A percentile compares a stretch with the other conserved stretches of the same genome.
phyloP scores from a whole-genome alignment of 2,888 invertebrate genomes.

The Achlya flavicornis region DNA sequence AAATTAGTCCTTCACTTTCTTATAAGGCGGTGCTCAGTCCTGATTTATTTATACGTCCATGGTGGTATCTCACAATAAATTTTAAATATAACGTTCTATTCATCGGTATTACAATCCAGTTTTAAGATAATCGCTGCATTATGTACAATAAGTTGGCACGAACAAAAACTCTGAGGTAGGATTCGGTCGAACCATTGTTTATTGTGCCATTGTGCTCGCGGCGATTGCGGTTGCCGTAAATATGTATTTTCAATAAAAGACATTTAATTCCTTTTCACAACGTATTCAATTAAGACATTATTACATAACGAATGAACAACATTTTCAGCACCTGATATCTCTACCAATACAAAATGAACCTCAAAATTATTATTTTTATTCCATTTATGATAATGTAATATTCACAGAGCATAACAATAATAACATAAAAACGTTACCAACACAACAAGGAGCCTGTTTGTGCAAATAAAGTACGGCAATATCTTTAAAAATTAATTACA shows the following conservation, averaged over 20 bases:
- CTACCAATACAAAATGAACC: neutral
- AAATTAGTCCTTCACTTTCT: too few species aligned
- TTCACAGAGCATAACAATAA: neutral
- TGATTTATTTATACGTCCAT: too few species aligned
- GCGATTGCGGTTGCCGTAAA: slow-evolving; percentile 24
- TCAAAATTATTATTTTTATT: too few species aligned
- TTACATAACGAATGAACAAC: too few species aligned
- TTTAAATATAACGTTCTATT: slow-evolving; percentile 1
- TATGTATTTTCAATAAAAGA: slow-evolving; percentile 23
- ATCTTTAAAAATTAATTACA: slow-evolving; percentile 19
- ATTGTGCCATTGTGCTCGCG: slow-evolving; percentile 44
- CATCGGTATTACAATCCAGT: neutral
- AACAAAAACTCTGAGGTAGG: slow-evolving; percentile 50
- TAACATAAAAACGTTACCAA: neutral
- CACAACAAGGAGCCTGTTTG: slow-evolving; percentile 8
- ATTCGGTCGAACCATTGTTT: slow-evolving; percentile 62
- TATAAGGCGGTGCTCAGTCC: too few species aligned
- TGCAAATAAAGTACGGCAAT: neutral
- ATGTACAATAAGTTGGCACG: slow-evolving; percentile 45
- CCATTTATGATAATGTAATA: neutral
- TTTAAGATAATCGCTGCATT: slow-evolving; percentile 24
- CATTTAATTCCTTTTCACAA: slow-evolving; percentile 9
- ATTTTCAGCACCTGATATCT: neutral
- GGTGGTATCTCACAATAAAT: too few species aligned
- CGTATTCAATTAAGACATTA: too few species aligned